Conservation (phyloP, 2,113 vertebrate genomes). For the Sebastes fasciatus region DNA sequence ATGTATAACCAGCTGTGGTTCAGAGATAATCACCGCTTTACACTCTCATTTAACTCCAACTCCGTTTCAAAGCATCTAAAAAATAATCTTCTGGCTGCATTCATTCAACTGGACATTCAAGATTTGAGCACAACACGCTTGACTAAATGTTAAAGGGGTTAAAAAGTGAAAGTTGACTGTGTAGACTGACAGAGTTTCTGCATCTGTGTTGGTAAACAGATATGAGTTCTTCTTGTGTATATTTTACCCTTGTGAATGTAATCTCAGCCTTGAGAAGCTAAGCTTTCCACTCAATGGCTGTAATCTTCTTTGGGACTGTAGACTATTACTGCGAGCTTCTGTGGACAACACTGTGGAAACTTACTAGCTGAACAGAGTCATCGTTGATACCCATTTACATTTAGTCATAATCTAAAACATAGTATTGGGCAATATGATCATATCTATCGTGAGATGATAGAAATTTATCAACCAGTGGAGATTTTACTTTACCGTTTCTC, state of each 20-base stretch:
- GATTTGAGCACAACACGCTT: neutral
- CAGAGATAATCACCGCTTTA: conserved; percentile 42
- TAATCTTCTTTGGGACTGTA: conserved; percentile 68
- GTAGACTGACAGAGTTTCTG: neutral
- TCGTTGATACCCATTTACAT: conserved; percentile 5
- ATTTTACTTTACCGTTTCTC: neutral
- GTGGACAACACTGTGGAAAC: conserved; percentile 30
- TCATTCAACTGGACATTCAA: rapidly evolving
- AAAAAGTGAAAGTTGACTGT: neutral
- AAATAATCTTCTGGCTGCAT: conserved; percentile 8
- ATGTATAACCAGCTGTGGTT: conserved; percentile 48
- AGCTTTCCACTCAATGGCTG: conserved; percentile 52
- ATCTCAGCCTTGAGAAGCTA: conserved; percentile 54
- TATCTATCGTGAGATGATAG: neutral
- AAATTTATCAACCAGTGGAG: neutral
- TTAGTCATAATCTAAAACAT: conserved; percentile 21
- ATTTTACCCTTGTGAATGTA: conserved; percentile 41
- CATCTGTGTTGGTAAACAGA: conserved; percentile 3
- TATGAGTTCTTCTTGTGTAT: conserved; percentile 3
- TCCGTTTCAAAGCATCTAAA: conserved; percentile 6
- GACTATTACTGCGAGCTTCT: conserved; percentile 50
- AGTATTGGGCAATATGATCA: neutral
- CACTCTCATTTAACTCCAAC: conserved; percentile 12
- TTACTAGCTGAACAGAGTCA: conserved; percentile 15
- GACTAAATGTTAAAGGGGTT: neutral